A percentile compares a stretch with the other conserved stretches of the same genome.
phyloP scores from a whole-genome alignment of 2,113 vertebrate species.

The Eulemur macaco region DNA sequence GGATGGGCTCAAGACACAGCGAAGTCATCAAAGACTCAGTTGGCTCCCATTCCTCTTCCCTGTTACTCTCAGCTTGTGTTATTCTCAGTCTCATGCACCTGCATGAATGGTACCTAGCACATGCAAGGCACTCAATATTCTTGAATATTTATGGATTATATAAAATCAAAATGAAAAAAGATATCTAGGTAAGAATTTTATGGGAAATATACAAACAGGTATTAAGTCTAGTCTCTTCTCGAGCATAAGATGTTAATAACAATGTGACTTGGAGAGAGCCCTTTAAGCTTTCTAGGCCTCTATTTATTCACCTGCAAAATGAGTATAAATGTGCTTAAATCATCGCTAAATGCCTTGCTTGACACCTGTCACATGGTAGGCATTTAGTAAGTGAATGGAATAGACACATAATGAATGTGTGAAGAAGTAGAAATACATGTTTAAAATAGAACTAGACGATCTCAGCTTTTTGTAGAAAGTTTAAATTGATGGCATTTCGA shows the following conservation, averaged over 20 bases:
- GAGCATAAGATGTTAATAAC: neutral
- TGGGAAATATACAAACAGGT: neutral
- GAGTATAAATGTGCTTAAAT: neutral
- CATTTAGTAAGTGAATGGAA: neutral
- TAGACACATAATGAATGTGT: neutral
- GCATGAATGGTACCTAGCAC: neutral
- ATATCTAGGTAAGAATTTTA: neutral
- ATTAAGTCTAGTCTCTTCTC: neutral
- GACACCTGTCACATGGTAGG: neutral
- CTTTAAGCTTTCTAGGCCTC: neutral
- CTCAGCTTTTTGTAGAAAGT: neutral
- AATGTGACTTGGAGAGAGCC: neutral
- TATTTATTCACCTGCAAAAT: neutral
- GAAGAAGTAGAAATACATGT: neutral
- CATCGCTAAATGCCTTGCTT: neutral
- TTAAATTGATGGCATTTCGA: slow-evolving; percentile 40
- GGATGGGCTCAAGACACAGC: neutral
- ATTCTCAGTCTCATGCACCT: neutral
- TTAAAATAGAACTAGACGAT: neutral
- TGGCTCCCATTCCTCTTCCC: neutral
- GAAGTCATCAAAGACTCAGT: neutral
- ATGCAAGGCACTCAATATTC: neutral
- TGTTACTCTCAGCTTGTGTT: neutral
- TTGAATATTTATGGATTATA: neutral
- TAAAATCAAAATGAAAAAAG: neutral